Evolutionary conservation across 2,797 vertebrate genomes (phyloP), one percentile per base, ranked within the genome.

Genomic region (Pangasius sanitwongsei): DNA sequence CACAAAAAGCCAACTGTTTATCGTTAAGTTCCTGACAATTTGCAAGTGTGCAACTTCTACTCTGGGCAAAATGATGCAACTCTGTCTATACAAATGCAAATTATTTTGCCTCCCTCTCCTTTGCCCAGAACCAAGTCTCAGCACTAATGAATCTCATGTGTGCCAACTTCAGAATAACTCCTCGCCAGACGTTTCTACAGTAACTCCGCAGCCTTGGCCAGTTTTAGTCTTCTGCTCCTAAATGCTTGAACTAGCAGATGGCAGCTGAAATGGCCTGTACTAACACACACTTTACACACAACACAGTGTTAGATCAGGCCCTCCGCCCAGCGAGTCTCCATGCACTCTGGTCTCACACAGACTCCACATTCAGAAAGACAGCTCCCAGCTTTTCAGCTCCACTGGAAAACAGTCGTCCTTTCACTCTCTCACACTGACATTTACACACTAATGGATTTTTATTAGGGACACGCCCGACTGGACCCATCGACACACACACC

Each of bases 371-470:
- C 59, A 89, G n/a, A 53, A n/a, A 50, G 31, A n/a, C 23, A 55
- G 34, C 61, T 75, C 28, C 9, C 34, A 4, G 87, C 48, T 9
- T 70, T 85, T 65, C 72, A 59, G 74, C 83, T 80, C 25, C 34
- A 44, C 55, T 55, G 31, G 44, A 90, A 48, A 92, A 92, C 88
- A 92, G 77, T 41, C 89, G n/a, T 82, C 67, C 87, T 55, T 87
- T 87, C 90, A 84, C 87, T 83, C 89, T 75, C 91, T 85, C 90
- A 91, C 90, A 65, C 48, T 70, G 86, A 89, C 88, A 93, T 92
- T 94, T 87, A 90, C 88, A 90, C 91, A 92, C 89, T 63, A 89
- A 90, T 92, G 74, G 25, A 48, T 23, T 88, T 90, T 90, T 83
- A 84, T 89, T 87, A 86, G 1, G 41, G 65, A 69, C 53, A 88